Evolutionary conservation across 2,113 vertebrate species (phyloP), one percentile per base, ranked within the genome.

Genomic region (Micronisus gabar): DNA sequence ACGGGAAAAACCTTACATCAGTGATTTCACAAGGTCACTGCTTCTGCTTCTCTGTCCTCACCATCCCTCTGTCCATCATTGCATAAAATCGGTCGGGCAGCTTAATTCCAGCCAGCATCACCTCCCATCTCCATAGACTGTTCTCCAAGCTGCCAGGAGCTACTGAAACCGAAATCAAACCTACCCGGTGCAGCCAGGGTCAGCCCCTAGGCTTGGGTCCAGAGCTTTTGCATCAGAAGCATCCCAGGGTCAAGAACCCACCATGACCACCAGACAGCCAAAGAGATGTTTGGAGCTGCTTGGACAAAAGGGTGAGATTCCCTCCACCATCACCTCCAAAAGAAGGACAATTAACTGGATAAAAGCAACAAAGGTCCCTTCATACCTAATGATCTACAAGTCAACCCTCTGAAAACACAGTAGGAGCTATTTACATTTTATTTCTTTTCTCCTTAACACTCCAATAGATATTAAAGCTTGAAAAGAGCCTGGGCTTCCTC

Each of bases 21-120:
- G 55, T 22, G 34, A 76, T 7, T 65, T 67, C 43, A 55, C 23
- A 41, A 73, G 27, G 62, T 45, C 47, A 50, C 15, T 23, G 34
- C 40, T 36, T 50, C 67, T 56, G 53, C 56, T 81, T 2, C 0
- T 27, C 65, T 29, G 7, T 30, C 34, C 59, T 56, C 3, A 0
- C 25, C 0, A 0, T 30, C 10, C 27, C 48, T 45, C 23, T 0
- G 0, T 10, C 53, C 45, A 40, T 19, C 41, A 25, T 34, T 26
- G 11, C 8, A 32, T 3, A 41, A 55, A 84, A 47, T 8, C 4
- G 0, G 13, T 11, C 1, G 1, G 74, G 26, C 15, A 48, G 23
- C 0, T 0, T 38, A 67, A 73, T 22, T 10, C 20, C 2, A 0
- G 25, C 19, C 55, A 73, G 9, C 11, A 12, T 66, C 19, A 55